These are phyloP conservation scores for Puntigrus tetrazona DNA, from an alignment of 2,113 vertebrate genomes.

Conservation along the genomic window DNA sequence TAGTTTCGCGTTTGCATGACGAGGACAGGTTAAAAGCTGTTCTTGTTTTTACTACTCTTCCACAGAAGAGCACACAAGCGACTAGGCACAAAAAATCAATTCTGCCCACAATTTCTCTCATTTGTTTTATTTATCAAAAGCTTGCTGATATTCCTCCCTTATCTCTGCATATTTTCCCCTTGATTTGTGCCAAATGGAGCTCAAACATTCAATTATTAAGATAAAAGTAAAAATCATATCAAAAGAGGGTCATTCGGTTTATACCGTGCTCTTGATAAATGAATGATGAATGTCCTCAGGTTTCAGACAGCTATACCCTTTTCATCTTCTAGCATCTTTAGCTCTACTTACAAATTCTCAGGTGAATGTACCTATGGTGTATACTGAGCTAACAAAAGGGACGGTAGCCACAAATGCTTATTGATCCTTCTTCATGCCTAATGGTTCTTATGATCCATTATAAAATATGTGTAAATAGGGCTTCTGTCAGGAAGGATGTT, in stretches of 20 bases:
- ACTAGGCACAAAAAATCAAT: slow-evolving; percentile 21
- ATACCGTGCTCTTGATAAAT: not conserved
- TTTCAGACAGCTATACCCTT: not conserved
- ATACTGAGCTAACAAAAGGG: slow-evolving; percentile 29
- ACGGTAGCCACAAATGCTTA: slow-evolving; percentile 28
- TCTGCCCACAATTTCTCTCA: not conserved
- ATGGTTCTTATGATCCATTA: slow-evolving; percentile 24
- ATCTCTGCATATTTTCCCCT: slow-evolving; percentile 7
- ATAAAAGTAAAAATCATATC: slow-evolving; percentile 12
- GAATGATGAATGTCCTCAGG: not conserved
- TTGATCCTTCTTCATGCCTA: slow-evolving; percentile 23
- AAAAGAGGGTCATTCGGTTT: not conserved
- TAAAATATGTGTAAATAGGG: slow-evolving; percentile 33
- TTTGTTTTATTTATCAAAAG: slow-evolving; percentile 6
- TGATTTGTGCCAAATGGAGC: slow-evolving; percentile 24
- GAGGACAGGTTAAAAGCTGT: slow-evolving; percentile 1
- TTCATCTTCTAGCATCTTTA: not conserved
- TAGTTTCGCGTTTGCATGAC: not conserved
- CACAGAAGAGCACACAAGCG: not conserved
- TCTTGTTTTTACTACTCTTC: slow-evolving; percentile 23
- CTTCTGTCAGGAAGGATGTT: not conserved
- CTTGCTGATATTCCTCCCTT: not conserved
- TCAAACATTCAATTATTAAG: not conserved
- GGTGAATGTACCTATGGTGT: not conserved
- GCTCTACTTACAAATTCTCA: not conserved